These are phyloP conservation scores for Lepidochitona cinerea DNA, from an alignment of 2,888 invertebrate species.

Conservation along the genomic window DNA sequence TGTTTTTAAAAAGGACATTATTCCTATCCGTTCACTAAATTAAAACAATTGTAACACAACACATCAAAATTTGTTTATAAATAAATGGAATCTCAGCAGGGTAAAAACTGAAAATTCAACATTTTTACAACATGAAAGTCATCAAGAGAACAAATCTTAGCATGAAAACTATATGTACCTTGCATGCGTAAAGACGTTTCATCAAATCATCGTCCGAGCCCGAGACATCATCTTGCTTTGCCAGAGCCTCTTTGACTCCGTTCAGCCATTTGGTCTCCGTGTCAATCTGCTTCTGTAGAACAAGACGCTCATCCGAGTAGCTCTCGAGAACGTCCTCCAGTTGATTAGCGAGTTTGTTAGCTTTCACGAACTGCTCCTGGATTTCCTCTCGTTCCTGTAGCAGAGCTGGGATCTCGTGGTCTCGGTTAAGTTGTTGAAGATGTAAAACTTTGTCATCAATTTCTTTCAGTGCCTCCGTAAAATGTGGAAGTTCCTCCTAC, in stretches of 20 bases:
- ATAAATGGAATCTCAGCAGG: no score
- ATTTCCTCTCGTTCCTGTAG: slow-evolving; percentile 50
- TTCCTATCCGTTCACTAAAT: no score
- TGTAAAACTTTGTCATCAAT: slow-evolving; percentile 86
- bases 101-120: no score
- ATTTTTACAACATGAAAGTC: no score
- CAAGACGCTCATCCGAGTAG: slow-evolving; percentile 74
- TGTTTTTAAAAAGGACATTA: no score
- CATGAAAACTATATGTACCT: slow-evolving; percentile 68
- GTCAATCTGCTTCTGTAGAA: slow-evolving; percentile 54
- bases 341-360: slow-evolving; percentile 81
- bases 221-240: slow-evolving; percentile 70
- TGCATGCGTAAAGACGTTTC: slow-evolving; percentile 83
- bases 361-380: slow-evolving; percentile 78
- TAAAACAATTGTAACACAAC: no score
- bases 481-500: slow-evolving; percentile 82
- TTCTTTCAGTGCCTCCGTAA: slow-evolving; percentile 82
- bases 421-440: slow-evolving; percentile 82
- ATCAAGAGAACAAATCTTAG: no score
- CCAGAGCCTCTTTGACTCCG: slow-evolving; percentile 54
- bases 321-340: slow-evolving; percentile 82
- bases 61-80: no score
- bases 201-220: slow-evolving; percentile 89
- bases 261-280: slow-evolving; percentile 59
- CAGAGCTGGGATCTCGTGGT: slow-evolving; percentile 77